These are phyloP conservation scores for Miltochrista miniata DNA, from an alignment of 2,888 invertebrate genomes.

Conservation along the genomic window DNA sequence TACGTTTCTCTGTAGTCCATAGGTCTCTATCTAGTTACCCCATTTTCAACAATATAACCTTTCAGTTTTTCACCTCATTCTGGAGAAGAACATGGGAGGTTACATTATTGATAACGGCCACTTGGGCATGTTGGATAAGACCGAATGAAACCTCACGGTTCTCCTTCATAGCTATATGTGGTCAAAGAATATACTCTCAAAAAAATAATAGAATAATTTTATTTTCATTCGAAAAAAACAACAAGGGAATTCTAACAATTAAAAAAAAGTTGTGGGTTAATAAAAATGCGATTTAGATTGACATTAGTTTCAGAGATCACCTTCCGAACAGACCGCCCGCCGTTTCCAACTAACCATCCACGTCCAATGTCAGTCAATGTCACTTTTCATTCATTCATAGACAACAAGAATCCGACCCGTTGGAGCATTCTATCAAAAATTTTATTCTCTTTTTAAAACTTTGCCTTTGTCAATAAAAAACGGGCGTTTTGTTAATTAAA, in stretches of 20 bases:
- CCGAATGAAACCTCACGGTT: too few species aligned
- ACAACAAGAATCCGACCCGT: conserved; percentile 49
- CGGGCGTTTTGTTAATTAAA: background rate
- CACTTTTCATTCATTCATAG: conserved; percentile 51
- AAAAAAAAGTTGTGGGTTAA: conserved; percentile 13
- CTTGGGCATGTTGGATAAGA: too few species aligned
- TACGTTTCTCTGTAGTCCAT: too few species aligned
- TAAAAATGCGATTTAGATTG: conserved; percentile 16
- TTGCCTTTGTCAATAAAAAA: background rate
- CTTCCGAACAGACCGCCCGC: conserved; percentile 36
- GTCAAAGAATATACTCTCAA: background rate
- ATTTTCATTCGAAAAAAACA: background rate
- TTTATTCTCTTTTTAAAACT: conserved; percentile 5
- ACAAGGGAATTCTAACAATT: background rate
- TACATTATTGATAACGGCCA: too few species aligned
- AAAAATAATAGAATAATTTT: background rate
- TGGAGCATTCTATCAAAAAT: conserved; percentile 36
- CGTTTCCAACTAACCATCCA: conserved; percentile 28
- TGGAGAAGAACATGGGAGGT: too few species aligned
- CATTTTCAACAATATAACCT: too few species aligned
- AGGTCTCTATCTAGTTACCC: too few species aligned
- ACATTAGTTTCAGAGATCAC: conserved; percentile 19
- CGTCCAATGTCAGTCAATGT: conserved; percentile 65
- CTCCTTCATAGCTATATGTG: too few species aligned
- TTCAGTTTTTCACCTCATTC: too few species aligned